A percentile compares a stretch with the other conserved stretches of the same genome.
Conservation (phyloP, 2,888 invertebrate species). For the Diaperis boleti region DNA sequence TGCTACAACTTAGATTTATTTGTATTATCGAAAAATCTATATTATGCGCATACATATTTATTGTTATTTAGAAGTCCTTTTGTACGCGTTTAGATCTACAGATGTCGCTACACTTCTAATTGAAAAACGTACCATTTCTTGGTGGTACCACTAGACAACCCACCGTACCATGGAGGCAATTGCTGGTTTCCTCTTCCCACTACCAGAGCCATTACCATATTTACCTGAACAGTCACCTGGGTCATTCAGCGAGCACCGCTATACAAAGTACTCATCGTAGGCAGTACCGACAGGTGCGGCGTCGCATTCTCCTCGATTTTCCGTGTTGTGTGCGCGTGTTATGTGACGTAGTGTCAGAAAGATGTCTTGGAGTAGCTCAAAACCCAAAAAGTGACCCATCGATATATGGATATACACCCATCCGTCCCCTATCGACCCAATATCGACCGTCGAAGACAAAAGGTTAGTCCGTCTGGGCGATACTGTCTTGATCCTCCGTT, state of each 20-base stretch:
- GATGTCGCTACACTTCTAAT: no score
- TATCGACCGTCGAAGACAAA: not conserved
- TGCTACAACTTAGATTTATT: no score
- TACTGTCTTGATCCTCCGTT: conserved; percentile 13
- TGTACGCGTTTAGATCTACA: no score
- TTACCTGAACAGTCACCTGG: conserved; percentile 50
- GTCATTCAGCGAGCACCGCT: conserved; percentile 56
- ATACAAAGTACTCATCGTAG: conserved; percentile 45
- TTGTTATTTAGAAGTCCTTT: no score
- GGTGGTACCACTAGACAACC: not conserved
- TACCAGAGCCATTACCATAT: conserved; percentile 10
- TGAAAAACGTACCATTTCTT: no score
- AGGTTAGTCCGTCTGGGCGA: not conserved
- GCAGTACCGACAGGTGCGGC: conserved; percentile 57
- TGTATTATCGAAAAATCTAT: no score
- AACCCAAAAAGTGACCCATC: conserved; percentile 3
- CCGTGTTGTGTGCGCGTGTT: conserved; percentile 4
- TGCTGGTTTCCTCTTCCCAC: not conserved
- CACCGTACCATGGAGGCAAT: not conserved
- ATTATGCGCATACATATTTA: no score
- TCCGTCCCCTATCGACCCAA: no score
- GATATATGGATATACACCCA: conserved; percentile 20
- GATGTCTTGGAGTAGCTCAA: not conserved
- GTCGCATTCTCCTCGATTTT: conserved; percentile 48
- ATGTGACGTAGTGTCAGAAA: not conserved